Evolutionary conservation across 2,797 vertebrate species (phyloP), one percentile per base, ranked within the genome.

Genomic region (Cuniculus paca): DNA sequence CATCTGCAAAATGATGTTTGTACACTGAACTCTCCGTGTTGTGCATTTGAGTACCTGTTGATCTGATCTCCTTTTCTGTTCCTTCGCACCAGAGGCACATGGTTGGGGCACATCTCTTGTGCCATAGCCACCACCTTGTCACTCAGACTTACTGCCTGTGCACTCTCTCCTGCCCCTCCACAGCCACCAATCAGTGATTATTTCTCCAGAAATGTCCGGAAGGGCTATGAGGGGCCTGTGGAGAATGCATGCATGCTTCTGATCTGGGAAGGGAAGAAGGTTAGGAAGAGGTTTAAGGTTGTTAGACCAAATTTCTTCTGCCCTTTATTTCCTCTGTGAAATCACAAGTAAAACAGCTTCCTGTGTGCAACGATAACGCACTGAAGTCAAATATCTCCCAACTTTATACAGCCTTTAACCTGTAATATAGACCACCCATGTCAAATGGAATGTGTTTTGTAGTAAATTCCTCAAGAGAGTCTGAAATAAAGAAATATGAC

Each of bases 141-240:
- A 65, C 39, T 63, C 11, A 20, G 54, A 42, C 54, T 91, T 16
- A 63, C 7, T n/a, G n/a, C 42, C 8, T 68, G 34, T 63, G 34
- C 1, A n/a, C 19, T 84, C n/a, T 11, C 4, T 70, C 61, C 75
- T 65, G 13, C 3, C 42, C 48, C 11, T 50, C 39, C n/a, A 72
- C 85, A 89, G 82, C 28, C 39, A 79, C 2, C 16, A 22, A 90
- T 83, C 82, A 79, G 63, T 39, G 63, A 86, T 83, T 75, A 70
- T 95, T 94, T 88, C 60, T 63, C 52, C 39, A 86, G 82, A 88
- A 92, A 70, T 31, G 6, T 74, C 68, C 88, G 48, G 90, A 50
- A 92, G 24, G 12, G 13, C 5, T 84, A 5, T 45, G 63, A 88
- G 14, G 75, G 74, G 12, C 7, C 3, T 77, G 6, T 80, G 36